Conservation (phyloP, 2,888 invertebrate species). For the Cepaea hortensis region DNA sequence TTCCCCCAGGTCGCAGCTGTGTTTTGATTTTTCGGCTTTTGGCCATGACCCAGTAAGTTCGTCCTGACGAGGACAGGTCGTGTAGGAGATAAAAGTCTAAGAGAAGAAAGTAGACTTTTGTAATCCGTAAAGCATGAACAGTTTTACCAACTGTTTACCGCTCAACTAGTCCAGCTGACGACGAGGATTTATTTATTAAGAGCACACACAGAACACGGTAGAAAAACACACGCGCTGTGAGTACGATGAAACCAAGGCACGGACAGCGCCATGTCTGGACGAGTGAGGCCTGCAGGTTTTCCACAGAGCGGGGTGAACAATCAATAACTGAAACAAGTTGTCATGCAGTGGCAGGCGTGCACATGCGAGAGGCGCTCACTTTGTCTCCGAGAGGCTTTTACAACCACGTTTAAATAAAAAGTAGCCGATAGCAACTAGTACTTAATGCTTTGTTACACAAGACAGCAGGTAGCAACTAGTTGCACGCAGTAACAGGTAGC, state of each 20-base stretch:
- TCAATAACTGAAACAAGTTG: conserved; percentile 19
- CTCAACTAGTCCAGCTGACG: background rate
- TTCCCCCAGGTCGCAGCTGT: conserved; percentile 16
- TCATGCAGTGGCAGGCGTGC: no score
- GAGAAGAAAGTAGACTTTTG: background rate
- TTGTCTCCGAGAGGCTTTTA: no score
- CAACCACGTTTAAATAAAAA: no score
- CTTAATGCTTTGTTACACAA: no score
- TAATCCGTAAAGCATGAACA: background rate
- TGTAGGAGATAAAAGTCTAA: background rate
- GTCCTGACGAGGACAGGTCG: conserved; percentile 34
- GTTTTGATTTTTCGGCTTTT: conserved; percentile 42
- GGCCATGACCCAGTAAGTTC: conserved; percentile 41
- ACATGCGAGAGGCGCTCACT: no score
- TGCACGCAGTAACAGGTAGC: no score
- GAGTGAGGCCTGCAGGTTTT: conserved; percentile 27
- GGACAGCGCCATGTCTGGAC: conserved; percentile 30
- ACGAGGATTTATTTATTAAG: background rate
- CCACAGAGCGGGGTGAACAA: conserved; percentile 12
- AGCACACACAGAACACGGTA: background rate
- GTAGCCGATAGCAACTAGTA: no score
- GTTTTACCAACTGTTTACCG: background rate
- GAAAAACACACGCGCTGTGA: background rate
- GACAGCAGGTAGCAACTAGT: no score
- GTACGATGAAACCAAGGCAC: background rate